Conservation (phyloP, 2,113 vertebrate genomes). For the Cnemophilus loriae region DNA sequence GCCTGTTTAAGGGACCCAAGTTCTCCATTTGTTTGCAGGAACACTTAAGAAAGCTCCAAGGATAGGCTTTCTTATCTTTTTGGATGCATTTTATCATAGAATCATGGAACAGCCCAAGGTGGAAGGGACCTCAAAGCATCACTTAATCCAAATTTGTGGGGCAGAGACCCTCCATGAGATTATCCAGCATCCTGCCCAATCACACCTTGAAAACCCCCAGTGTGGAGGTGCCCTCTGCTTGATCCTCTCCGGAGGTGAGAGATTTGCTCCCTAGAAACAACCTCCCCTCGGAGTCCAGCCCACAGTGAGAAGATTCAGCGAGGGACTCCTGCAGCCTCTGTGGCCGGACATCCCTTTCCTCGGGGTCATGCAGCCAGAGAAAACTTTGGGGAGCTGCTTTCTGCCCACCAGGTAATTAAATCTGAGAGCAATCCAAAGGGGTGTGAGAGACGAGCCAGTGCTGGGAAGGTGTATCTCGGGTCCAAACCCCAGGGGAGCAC, state of each 20-base stretch:
- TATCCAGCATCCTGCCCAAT: neutral
- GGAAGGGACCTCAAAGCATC: neutral
- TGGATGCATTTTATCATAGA: neutral
- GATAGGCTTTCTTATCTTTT: neutral
- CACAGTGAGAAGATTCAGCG: neutral
- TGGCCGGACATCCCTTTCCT: neutral
- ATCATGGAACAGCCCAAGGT: neutral
- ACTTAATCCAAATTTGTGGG: rapidly evolving
- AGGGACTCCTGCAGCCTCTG: neutral
- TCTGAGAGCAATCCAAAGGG: neutral
- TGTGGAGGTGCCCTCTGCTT: neutral
- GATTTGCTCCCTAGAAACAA: neutral
- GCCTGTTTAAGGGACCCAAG: neutral
- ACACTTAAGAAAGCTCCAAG: neutral
- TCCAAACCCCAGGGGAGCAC: neutral
- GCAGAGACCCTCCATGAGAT: neutral
- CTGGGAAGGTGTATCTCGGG: neutral
- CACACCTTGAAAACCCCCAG: neutral
- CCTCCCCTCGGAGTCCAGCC: neutral
- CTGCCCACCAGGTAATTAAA: neutral
- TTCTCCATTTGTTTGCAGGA: neutral
- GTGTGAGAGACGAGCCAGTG: neutral
- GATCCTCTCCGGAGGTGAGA: neutral
- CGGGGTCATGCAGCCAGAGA: neutral
- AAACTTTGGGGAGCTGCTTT: rapidly evolving